Evolutionary conservation across 2,113 vertebrate genomes (phyloP).

Genomic region (Amblyopsis rosae): DNA sequence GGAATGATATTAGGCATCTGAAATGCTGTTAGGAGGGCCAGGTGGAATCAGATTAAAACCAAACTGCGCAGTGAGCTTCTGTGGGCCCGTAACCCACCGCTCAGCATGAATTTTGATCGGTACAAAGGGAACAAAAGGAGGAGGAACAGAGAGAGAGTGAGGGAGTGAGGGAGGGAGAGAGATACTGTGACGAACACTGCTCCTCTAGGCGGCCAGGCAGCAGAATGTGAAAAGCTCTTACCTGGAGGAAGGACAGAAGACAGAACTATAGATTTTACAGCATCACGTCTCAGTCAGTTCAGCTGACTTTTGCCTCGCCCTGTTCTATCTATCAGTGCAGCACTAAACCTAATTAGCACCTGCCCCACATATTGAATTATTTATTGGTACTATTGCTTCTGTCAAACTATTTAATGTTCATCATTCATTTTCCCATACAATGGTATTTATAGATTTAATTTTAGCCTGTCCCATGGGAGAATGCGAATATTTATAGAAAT

Average conservation of each 20-base stretch:
- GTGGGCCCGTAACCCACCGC: constrained; percentile 67
- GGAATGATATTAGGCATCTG: constrained; percentile 79
- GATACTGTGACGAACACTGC: constrained; percentile 59
- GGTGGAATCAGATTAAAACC: constrained; percentile 80
- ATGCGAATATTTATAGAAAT: constrained; percentile 74
- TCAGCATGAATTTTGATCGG: constrained; percentile 80
- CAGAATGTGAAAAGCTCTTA: constrained; percentile 65
- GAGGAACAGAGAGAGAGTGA: constrained; percentile 51
- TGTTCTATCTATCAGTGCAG: constrained; percentile 34
- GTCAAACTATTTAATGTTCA: constrained; percentile 72
- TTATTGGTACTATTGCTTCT: constrained; percentile 69
- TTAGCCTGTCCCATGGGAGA: constrained; percentile 66
- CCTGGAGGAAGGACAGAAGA: constrained; percentile 61
- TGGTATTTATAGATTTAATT: constrained; percentile 76
- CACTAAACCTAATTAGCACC: constrained; percentile 69
- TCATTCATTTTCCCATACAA: constrained; percentile 65
- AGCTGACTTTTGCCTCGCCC: constrained; percentile 51
- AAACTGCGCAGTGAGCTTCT: constrained; percentile 76
- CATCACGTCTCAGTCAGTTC: constrained; percentile 51
- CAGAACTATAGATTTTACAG: constrained; percentile 65
- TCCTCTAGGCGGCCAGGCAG: constrained; percentile 67
- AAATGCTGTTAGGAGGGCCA: constrained; percentile 74
- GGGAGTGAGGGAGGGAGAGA: constrained; percentile 41
- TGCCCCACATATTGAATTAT: constrained; percentile 69
- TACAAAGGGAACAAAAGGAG: constrained; percentile 75